Conservation (phyloP, 2,797 vertebrate genomes). For the Fundulus diaphanus region DNA sequence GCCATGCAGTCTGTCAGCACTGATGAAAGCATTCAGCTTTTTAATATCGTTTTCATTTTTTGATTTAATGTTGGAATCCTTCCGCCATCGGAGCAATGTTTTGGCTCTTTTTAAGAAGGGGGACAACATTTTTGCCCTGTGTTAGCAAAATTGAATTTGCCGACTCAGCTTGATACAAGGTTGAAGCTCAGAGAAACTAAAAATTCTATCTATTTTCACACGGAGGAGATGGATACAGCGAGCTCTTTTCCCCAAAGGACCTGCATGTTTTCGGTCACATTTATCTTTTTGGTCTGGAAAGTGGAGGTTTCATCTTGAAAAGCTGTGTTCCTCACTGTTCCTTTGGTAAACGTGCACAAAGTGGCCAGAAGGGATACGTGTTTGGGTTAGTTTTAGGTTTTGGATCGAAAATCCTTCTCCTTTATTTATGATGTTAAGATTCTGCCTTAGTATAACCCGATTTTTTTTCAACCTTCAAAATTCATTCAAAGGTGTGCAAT, state of each 20-base stretch:
- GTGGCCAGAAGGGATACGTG: too few species aligned
- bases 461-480: not conserved
- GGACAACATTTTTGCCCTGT: slow-evolving; percentile 11
- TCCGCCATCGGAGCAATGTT: not conserved
- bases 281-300: slow-evolving; percentile 51
- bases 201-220: slow-evolving; percentile 64
- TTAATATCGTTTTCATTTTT: not conserved
- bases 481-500: not conserved
- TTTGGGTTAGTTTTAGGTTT: slow-evolving; percentile 6
- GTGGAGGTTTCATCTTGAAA: slow-evolving; percentile 51
- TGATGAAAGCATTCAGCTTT: not conserved
- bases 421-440: not conserved
- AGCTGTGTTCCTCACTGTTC: slow-evolving; percentile 25
- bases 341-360: not conserved
- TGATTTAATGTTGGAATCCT: not conserved
- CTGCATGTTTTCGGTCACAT: slow-evolving; percentile 38
- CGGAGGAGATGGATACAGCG: slow-evolving; percentile 47
- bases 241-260: slow-evolving; percentile 33
- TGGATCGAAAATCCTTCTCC: not conserved
- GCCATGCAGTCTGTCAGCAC: too few species aligned
- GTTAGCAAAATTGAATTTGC: slow-evolving; percentile 41
- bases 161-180: slow-evolving; percentile 49
- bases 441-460: not conserved
- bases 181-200: slow-evolving; percentile 55
- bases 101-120: slow-evolving; percentile 4